Evolutionary conservation across 2,797 vertebrate genomes (phyloP), one percentile per base, ranked within the genome.

Genomic region (Sebastes jordani): DNA sequence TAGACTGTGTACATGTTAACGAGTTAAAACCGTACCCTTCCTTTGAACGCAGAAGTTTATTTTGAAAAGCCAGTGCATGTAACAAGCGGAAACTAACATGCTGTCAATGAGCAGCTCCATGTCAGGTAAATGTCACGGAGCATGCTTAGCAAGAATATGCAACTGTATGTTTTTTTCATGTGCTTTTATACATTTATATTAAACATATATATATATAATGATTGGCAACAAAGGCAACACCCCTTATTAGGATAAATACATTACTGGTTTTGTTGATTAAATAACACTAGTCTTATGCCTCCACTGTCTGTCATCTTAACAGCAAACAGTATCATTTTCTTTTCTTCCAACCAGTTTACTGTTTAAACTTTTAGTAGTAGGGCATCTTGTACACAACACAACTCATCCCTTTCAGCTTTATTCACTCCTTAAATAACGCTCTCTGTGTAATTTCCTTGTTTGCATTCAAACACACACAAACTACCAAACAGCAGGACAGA

Each of bases 401-500:
- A 62, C n/a, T 4, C 20, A 20, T 42, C 60, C 5, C 46, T 29
- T n/a, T 23, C 30, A 2, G 14, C 46, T 71, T 75, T 52, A 52
- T 79, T 62, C 11, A 2, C 2, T 30, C 10, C 25, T 11, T 56
- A 27, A 81, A 84, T 23, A 49, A 66, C 3, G 4, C 78, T 6
- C 70, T 74, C 18, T 54, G 25, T 73, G 56, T 29, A 16, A 55
- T 29, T 65, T 81, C 58, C 60, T 46, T 54, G 52, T 71, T 54
- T 52, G 16, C 62, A 23, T 74, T 5, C 14, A 3, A 34, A 76
- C 59, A 71, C 78, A 81, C 25, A 59, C 84, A 71, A 54, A 76
- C 56, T 7, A 71, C 67, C 68, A 59, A 83, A 27, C 6, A 49
- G 55, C 1, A 16, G 52, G 49, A 90, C 78, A 87, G 71, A 79